Base-by-base conservation (phyloP, 2,113 vertebrate genomes). In the Alectura lathami region DNA sequence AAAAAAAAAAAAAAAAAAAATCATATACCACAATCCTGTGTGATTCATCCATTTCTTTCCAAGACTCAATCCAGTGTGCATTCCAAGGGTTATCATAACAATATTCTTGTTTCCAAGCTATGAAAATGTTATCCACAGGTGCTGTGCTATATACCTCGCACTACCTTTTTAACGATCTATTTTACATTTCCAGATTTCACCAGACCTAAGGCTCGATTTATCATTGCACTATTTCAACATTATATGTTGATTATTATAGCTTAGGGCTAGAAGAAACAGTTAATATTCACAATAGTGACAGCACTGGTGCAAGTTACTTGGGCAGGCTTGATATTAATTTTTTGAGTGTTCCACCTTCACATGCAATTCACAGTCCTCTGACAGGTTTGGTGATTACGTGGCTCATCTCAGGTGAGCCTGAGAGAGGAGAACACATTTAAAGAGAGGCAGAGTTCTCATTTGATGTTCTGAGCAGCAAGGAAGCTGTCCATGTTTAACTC, bases 1-100 rank as follows among this genome's bases (percentile, higher is more conserved):
- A 64, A 69, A n/a, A 62, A 89, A 56, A 60, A 3, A 5, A 40
- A 51, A 56, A 76, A 91, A 45, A 38, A 36, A n/a, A 68, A 48
- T 50, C 32, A 53, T 75, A 53, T 75, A 63, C 24, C 21, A 36
- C 47, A 86, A 45, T 42, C 60, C 34, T 83, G 3, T 84, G 20
- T 70, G 42, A 59, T 57, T 76, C 85, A 89, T 32, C 79, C 80
- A 94, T 67, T 89, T 84, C 36, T 63, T 86, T 95, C 34, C 40
- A 27, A 83, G n/a, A 4, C 42, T 82, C 80, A 95, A 88, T 59
- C 26, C 73, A 47, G 29, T 38, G 45, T 83, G 73, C 91, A 56
- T 80, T 93, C 27, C 43, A 75, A 80, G 56, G 67, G 24, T 11
- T 24, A 74, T 73, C 42, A 48, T 30, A 95, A 93, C 96, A 92